Evolutionary conservation across 37 sponge, comb jelly and placozoan species (phyloP).

Genomic region (Mnemiopsis leidyi): DNA sequence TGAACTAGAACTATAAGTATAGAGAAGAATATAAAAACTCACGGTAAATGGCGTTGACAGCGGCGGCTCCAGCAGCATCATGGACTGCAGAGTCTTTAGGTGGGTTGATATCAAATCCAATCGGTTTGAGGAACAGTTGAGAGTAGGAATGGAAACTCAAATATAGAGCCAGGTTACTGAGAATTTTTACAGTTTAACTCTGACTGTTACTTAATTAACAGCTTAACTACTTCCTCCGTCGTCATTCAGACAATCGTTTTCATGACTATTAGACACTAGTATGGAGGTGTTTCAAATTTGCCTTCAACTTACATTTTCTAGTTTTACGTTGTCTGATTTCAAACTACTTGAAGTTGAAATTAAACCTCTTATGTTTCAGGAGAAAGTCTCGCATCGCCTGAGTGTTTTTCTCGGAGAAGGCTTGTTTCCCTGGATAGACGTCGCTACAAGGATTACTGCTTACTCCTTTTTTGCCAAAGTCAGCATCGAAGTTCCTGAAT

Average conservation of each 20-base stretch:
- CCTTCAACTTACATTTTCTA: too few relatives aligned
- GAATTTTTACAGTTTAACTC: not conserved
- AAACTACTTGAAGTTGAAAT: too few relatives aligned
- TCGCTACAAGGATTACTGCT: conserved; percentile 19
- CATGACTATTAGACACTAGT: too few relatives aligned
- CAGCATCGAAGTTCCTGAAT: conserved; percentile 52
- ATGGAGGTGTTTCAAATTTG: too few relatives aligned
- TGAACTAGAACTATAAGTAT: not conserved
- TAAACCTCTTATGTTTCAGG: not conserved
- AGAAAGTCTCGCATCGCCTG: not conserved
- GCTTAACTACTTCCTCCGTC: too few relatives aligned
- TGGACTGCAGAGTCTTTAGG: not conserved
- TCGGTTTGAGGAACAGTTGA: conserved; percentile 57
- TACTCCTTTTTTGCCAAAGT: not conserved
- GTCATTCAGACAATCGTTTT: too few relatives aligned
- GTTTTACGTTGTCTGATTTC: too few relatives aligned
- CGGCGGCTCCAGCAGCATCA: not conserved
- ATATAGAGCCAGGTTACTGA: not conserved
- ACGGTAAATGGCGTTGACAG: not conserved
- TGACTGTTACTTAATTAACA: not conserved
- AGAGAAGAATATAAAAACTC: not conserved
- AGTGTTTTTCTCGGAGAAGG: conserved; percentile 48
- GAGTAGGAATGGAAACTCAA: conserved; percentile 63
- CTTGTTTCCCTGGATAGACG: not conserved
- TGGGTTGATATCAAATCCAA: not conserved